Evolutionary conservation across 2,888 invertebrate species (phyloP).

Genomic region (Drosophila peninsularis): DNA sequence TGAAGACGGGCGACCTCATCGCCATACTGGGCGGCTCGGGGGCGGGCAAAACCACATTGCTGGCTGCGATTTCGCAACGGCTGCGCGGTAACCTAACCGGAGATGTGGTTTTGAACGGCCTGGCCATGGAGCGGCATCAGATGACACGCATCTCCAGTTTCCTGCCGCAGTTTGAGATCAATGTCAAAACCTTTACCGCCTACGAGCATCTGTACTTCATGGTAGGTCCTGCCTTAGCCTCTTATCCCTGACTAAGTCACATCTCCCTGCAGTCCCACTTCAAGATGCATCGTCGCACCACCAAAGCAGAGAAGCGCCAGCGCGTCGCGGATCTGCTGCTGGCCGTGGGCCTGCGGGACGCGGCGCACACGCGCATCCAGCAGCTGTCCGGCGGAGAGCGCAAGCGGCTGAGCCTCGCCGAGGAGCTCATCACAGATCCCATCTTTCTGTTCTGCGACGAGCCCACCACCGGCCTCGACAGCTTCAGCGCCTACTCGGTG

Average conservation of each 20-base stretch:
- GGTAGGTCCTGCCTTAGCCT: conserved; percentile 86
- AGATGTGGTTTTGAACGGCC: conserved; percentile 89
- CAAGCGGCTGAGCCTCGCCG: conserved; percentile 93
- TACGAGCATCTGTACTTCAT: conserved; percentile 94
- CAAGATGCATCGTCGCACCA: conserved; percentile 88
- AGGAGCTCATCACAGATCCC: conserved; percentile 95
- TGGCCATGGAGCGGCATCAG: conserved; percentile 87
- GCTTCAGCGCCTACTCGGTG: conserved; percentile 93
- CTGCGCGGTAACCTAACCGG: conserved; percentile 89
- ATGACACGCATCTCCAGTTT: conserved; percentile 92
- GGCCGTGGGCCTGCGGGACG: conserved; percentile 90
- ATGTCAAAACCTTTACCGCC: conserved; percentile 91
- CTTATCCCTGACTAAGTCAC: not conserved
- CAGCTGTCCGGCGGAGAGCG: conserved; percentile 95
- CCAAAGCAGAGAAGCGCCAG: conserved; percentile 82
- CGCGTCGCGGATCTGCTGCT: conserved; percentile 80
- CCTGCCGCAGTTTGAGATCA: conserved; percentile 93
- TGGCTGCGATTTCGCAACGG: conserved; percentile 90
- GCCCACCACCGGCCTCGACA: conserved; percentile 96
- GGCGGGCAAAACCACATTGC: conserved; percentile 90
- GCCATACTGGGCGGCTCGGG: conserved; percentile 92
- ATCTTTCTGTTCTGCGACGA: conserved; percentile 96
- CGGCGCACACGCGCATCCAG: conserved; percentile 89
- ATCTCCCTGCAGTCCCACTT: conserved; percentile 88
- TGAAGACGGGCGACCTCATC: conserved; percentile 89